Evolutionary conservation across 2,797 vertebrate genomes (phyloP), one percentile per base, ranked within the genome.

Genomic region (Phalloptychus januarius): DNA sequence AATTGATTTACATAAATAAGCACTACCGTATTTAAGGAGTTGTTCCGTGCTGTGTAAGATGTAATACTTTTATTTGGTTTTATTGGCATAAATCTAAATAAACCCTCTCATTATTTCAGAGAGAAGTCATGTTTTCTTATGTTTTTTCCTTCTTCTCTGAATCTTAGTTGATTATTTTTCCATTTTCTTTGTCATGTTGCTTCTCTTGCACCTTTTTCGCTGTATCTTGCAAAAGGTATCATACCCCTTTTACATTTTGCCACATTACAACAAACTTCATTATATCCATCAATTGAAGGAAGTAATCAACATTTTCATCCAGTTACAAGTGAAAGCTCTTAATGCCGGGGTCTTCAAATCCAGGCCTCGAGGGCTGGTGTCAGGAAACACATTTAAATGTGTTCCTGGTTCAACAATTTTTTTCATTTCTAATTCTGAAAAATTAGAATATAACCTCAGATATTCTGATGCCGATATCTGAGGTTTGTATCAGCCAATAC

Each of bases 1-100:
- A 15, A 52, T 25, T 44, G 40, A 79, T 79, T 80, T 38, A 40
- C 42, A 45, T 56, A 73, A 44, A 71, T 71, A 75, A 72, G 67
- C 76, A 42, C 45, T 46, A 50, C 45, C 16, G 67, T 72, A 78
- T 81, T 84, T 72, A 80, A 72, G 63, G 78, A 75, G 38, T 69
- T 45, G 6, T 72, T 77, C 45, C 28, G 23, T 13, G 7, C 45
- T n/a, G 12, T 74, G 71, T 71, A 70, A 74, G 45, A 76, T 36
- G 28, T 31, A 11, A 61, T 50, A 48, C 42, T 44, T 75, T 75
- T 58, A 20, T 74, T 78, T 70, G 33, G 31, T 79, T 45, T 65
- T 75, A 38, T 61, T 76, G 72, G 38, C 48, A 36, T 10, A 56
- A 80, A 40, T 5, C 25, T 67, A 73, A 20, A 46, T 40, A n/a